phyloP scores from a whole-genome alignment of 2,113 vertebrate species.

The Halichoeres trimaculatus region DNA sequence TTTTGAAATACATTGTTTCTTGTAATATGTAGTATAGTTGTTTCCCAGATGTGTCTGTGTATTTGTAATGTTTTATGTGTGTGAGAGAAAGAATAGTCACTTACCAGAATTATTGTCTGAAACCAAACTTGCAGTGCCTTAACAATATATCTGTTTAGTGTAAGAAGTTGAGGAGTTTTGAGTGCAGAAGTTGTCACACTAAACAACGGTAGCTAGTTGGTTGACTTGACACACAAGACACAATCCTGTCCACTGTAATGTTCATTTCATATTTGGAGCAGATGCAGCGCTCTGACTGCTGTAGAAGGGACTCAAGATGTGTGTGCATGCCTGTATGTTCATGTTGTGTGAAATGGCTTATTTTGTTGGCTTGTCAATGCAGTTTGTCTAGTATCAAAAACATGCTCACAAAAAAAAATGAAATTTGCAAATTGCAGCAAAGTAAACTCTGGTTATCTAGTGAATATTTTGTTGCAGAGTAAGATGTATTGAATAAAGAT shows the following conservation, averaged over 20 bases:
- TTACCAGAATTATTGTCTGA: constrained; percentile 18
- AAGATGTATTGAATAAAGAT: constrained; percentile 56
- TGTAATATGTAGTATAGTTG: constrained; percentile 9
- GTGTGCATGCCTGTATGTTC: constrained; percentile 14
- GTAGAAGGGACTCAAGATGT: neutral
- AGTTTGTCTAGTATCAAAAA: constrained; percentile 17
- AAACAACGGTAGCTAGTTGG: constrained; percentile 1
- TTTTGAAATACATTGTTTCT: constrained; percentile 20
- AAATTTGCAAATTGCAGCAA: constrained; percentile 8
- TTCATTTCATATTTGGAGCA: neutral
- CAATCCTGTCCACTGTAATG: neutral
- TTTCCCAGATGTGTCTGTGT: neutral
- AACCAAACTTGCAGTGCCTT: constrained; percentile 60
- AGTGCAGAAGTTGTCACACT: constrained; percentile 14
- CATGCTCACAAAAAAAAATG: constrained; percentile 34
- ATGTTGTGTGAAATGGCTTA: neutral
- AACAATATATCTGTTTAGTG: constrained; percentile 8
- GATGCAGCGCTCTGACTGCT: constrained; percentile 8
- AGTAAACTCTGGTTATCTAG: constrained; percentile 45
- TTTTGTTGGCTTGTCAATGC: constrained; percentile 22
- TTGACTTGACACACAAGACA: constrained; percentile 9
- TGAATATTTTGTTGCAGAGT: constrained; percentile 59
- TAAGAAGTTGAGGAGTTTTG: neutral
- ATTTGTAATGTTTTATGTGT: neutral
- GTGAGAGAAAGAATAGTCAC: neutral